Base-by-base conservation (phyloP, 2,797 vertebrate genomes). In the Jordanella pulchra region DNA sequence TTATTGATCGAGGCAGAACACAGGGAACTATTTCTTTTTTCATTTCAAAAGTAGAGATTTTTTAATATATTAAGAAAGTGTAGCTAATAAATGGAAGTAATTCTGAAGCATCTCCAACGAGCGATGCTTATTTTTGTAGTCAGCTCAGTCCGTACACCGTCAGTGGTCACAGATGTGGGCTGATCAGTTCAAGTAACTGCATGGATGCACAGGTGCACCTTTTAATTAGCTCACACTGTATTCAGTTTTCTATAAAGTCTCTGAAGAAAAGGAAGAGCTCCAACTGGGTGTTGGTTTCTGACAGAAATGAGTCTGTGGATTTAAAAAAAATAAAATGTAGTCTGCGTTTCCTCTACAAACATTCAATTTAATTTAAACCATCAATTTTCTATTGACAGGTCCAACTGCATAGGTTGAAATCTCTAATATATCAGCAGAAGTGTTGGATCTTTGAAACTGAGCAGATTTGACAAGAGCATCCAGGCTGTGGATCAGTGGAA, bases 1-100 rank as follows among this genome's bases (percentile, higher is more conserved):
- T 28, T 74, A 86, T 89, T 13, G 74, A 89, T 84, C n/a, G 32
- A 60, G 12, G 42, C 55, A 3, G 55, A 69, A 54, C 42, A 80
- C 73, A 47, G 67, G 42, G 55, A 71, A 21, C 39, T 73, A 44
- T 45, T 7, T 48, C 42, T 69, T 47, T 73, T 56, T 54, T 73
- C 67, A 39, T 42, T 55, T 5, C 2, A 75, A 17, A 58, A 51
- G 2, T 25, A n/a, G 35, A 39, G 5, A 9, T 17, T 5, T 23
- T 47, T 66, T 10, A 30, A 56, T 65, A n/a, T 61, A 69, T 80
- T 7, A 71, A 14, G 42, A 39, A 35, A 58, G 25, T 23, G 30
- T 32, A 13, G 56, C 9, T 35, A 35, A 60, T 39, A n/a, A 7
- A 39, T 39, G 35, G 35, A 61, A n/a, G 21, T n/a, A 21, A 18